Evolutionary conservation across 2,888 invertebrate genomes (phyloP), one percentile per base, ranked within the genome.

Genomic region (Parnassius apollo): DNA sequence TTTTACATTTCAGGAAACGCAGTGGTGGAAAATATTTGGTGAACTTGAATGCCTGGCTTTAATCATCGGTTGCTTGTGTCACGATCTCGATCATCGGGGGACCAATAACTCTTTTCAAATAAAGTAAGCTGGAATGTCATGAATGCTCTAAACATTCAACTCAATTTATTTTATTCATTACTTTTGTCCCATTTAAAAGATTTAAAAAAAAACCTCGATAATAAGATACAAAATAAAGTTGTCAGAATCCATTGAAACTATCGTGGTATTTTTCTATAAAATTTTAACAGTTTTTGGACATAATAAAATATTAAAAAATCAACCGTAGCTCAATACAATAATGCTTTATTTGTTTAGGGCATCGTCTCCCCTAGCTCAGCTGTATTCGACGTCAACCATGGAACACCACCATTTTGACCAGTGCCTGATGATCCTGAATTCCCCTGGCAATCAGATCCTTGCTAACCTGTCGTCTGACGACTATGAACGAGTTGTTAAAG

Each of bases 361-460:
- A 22, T 97, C 97, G 0, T 97, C 97, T 59, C 97, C 98, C 0
- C 88, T 98, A 75, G 98, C 98, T 22, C 97, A 97, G 86, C 88
- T 98, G 62, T 98, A 98, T 85, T 97, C 97, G 9, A 98, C 98
- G 0, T 98, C 98, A 0, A 98, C 98, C 49, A 97, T 98, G 98
- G 98, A 98, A 82, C 98, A 98, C 80, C 98, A 98, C 84, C 98
- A 98, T 87, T 98, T 98, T 85, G 98, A 98, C 88, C 98, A 98
- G 86, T 97, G 98, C 78, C 94, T 98, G 69, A 98, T 98, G 98
- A 98, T 98, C 78, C 93, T 98, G 62, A 98, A 97, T 88, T 98
- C 98, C 71, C 97, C 97, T 78, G 98, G 98, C 42, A 98, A 98
- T 89, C 98, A 98, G 90, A 96, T 98, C 71, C 92, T 98, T 75